These are phyloP conservation scores for Sarotherodon lohbergeri DNA, from an alignment of 2,113 vertebrate genomes.

Conservation along the genomic window DNA sequence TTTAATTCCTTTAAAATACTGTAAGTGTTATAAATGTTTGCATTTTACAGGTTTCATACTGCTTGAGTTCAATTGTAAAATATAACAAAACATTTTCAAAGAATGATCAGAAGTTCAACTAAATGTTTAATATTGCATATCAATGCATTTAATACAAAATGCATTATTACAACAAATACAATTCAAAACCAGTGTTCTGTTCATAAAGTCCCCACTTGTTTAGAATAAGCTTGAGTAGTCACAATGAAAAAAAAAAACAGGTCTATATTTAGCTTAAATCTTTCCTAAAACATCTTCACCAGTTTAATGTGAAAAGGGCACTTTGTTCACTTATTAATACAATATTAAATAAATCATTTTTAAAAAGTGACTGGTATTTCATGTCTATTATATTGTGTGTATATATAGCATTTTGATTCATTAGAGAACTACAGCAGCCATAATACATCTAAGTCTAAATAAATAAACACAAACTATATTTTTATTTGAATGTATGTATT, in stretches of 20 bases:
- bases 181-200: neutral
- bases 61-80: neutral
- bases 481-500: neutral
- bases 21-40: neutral
- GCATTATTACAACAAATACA: neutral
- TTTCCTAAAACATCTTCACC: neutral
- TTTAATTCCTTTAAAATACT: neutral
- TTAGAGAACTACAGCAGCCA: neutral
- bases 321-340: neutral
- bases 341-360: neutral
- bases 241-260: neutral
- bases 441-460: neutral
- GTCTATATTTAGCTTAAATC: neutral
- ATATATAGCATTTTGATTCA: rapidly evolving
- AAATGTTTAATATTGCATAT: neutral
- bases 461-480: neutral
- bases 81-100: neutral
- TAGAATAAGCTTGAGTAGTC: neutral
- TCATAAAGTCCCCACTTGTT: neutral
- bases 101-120: neutral
- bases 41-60: neutral
- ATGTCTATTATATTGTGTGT: neutral
- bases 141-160: neutral
- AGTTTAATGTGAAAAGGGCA: neutral
- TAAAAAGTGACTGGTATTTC: neutral